Percentiles rank a stretch among this genome's conserved stretches.
Conservation (phyloP, 2,797 vertebrate genomes). For the Coluber constrictor region DNA sequence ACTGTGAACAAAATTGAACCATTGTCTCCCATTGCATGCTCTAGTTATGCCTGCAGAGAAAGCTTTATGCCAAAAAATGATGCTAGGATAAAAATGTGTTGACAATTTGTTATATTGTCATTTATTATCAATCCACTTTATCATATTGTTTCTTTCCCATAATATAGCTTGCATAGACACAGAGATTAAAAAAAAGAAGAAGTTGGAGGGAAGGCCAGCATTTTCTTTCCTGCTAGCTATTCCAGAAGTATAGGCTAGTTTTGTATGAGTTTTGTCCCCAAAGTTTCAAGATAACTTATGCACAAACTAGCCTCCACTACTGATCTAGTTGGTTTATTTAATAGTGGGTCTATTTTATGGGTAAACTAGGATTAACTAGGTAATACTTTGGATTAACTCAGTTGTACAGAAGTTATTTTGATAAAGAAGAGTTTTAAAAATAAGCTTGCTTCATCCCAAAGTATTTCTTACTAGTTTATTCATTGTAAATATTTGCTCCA, state of each 20-base stretch:
- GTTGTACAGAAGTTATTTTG: neutral
- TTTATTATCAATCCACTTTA: neutral
- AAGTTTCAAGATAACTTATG: neutral
- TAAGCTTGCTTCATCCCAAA: neutral
- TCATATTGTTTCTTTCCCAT: neutral
- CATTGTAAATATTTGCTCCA: neutral
- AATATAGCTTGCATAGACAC: neutral
- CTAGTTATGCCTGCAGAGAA: neutral
- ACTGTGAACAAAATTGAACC: neutral
- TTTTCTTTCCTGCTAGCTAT: neutral
- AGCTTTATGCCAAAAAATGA: neutral
- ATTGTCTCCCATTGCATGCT: neutral
- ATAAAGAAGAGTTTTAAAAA: neutral
- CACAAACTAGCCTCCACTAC: neutral
- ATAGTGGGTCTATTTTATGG: neutral
- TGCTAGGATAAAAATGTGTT: neutral
- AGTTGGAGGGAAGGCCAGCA: neutral
- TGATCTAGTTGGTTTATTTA: neutral
- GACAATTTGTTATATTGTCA: neutral
- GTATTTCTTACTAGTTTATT: neutral
- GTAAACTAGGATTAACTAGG: neutral
- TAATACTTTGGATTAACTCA: neutral
- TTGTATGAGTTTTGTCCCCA: neutral
- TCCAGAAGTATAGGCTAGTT: neutral
- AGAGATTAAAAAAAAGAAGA: neutral